Evolutionary conservation across 2,113 vertebrate species (phyloP).

Genomic region (Synodontis membranacea): DNA sequence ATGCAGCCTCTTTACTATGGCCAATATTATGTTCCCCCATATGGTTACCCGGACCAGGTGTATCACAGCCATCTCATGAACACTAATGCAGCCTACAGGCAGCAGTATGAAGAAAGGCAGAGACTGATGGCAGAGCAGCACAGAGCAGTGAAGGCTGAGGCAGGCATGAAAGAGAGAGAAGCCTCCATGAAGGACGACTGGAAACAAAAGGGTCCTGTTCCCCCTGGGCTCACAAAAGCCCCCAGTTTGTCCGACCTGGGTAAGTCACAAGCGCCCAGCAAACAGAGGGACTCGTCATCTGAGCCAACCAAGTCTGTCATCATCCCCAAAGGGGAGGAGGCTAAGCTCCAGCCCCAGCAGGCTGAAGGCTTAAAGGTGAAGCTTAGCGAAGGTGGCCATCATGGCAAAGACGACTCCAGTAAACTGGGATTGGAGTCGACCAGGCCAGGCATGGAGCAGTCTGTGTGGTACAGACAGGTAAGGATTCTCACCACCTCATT

Average conservation of each 20-base stretch:
- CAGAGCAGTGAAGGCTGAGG: conserved; percentile 79
- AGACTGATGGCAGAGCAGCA: conserved; percentile 87
- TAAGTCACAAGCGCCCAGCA: conserved; percentile 80
- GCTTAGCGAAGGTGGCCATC: conserved; percentile 81
- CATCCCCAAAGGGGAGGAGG: conserved; percentile 89
- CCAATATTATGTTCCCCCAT: conserved; percentile 95
- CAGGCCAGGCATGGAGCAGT: conserved; percentile 87
- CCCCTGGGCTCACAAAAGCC: conserved; percentile 89
- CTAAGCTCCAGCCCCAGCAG: conserved; percentile 83
- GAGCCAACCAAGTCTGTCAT: conserved; percentile 88
- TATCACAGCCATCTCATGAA: conserved; percentile 94
- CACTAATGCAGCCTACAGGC: conserved; percentile 88
- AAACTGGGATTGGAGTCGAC: conserved; percentile 81
- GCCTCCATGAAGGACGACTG: conserved; percentile 89
- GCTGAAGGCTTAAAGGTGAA: conserved; percentile 92
- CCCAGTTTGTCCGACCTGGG: conserved; percentile 88
- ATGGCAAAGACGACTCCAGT: conserved; percentile 88
- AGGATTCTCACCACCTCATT: conserved; percentile 48
- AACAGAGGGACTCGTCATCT: conserved; percentile 81
- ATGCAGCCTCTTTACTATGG: conserved; percentile 99
- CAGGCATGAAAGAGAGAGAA: conserved; percentile 87
- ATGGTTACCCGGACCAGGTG: conserved; percentile 89
- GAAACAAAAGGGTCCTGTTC: conserved; percentile 90
- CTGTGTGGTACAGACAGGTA: conserved; percentile 99
- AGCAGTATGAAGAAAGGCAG: conserved; percentile 93